Evolutionary conservation across 35 echinoderm and acorn worm genomes (phyloP), one percentile per base, ranked within the genome.

Genomic region (Apostichopus japonicus): DNA sequence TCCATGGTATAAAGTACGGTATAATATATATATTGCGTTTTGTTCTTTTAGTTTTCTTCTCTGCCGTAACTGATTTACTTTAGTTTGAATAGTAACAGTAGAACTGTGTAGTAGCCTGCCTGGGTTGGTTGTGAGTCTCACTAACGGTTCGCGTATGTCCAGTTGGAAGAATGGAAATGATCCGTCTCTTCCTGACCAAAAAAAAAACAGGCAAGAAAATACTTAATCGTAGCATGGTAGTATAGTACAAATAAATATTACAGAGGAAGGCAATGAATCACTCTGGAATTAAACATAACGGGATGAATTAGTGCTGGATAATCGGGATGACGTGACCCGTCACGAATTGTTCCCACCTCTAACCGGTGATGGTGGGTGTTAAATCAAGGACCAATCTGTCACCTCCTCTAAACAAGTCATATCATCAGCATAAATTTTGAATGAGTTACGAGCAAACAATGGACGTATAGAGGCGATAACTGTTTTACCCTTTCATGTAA

Each of bases 361-460:
- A 23, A 19, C 24, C 16, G 81, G 15, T 57, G 3, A 53, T 84
- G 81, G 21, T 58, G 53, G 81, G 81, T 24, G 7, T 19, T 84
- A 84, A 84, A 84, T 84, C 81, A 55, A 84, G 21, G 79, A 83
- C 79, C 79, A 1, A 83, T 83, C 51, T 51, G 79, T 83, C 79
- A 54, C 79, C 79, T 9, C 7, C 52, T 83, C 79, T 56, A 83
- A 83, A 83, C 79, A 83, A 10, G 11, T 83, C 79, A 22, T 24
- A 55, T 57, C 81, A 84, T 84, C 81, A 84, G 54, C 54, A 57
- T 84, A 84, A 84, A 84, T 84, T 84, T 7, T 84, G 56, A 84
- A 23, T 57, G 81, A 84, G 13, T 84, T 84, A 84, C 81, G 81
- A 84, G 54, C 54, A 8, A 19, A 75, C 15, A 75, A 75, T 75